phyloP scores from a whole-genome alignment of 2,113 vertebrate species.

The Plectropomus leopardus region DNA sequence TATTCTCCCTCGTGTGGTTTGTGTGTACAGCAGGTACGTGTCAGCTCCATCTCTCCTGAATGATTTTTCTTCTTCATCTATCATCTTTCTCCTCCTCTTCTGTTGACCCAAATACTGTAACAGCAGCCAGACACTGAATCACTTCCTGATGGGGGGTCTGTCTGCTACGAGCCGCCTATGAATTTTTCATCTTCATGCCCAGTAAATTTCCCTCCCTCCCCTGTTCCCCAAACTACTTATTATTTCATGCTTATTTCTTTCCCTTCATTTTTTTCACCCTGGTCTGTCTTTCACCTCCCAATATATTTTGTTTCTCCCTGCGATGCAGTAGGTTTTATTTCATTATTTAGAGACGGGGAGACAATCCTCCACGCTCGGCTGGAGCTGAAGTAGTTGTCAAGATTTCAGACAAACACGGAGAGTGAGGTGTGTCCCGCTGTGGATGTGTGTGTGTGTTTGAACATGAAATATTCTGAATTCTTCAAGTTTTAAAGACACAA shows the following conservation, averaged over 20 bases:
- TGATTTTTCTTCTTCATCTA: slow-evolving; percentile 34
- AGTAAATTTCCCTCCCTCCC: slow-evolving; percentile 46
- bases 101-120: slow-evolving; percentile 80
- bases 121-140: slow-evolving; percentile 67
- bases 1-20: not conserved
- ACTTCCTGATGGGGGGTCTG: slow-evolving; percentile 70
- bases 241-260: slow-evolving; percentile 71
- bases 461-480: slow-evolving; percentile 23
- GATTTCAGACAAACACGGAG: slow-evolving; percentile 50
- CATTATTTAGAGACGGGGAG: slow-evolving; percentile 76
- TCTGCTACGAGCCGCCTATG: slow-evolving; percentile 71
- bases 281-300: slow-evolving; percentile 19
- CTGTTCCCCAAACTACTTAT: slow-evolving; percentile 71
- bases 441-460: not conserved
- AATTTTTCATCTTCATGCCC: slow-evolving; percentile 82
- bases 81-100: slow-evolving; percentile 36
- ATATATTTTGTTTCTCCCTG: slow-evolving; percentile 29
- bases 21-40: slow-evolving; percentile 18
- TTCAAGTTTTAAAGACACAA: slow-evolving; percentile 29
- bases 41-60: not conserved
- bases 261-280: slow-evolving; percentile 15
- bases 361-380: slow-evolving; percentile 58
- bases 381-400: slow-evolving; percentile 54
- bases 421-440: slow-evolving; percentile 15
- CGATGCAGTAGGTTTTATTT: slow-evolving; percentile 47